These are phyloP conservation scores for Plodia interpunctella DNA, from an alignment of 1,140 invertebrate genomes.

Conservation along the genomic window DNA sequence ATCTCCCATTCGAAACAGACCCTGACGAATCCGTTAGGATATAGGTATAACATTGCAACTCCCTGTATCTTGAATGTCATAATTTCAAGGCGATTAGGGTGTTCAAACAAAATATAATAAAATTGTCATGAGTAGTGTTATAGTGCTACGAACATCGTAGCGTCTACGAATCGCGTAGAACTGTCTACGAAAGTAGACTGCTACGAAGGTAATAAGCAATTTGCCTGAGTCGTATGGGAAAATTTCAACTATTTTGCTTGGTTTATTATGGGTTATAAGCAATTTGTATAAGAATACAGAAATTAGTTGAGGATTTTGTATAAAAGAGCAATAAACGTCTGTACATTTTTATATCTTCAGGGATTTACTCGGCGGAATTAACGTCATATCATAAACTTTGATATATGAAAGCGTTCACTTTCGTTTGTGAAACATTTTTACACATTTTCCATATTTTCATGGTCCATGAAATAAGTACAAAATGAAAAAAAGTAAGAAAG, in stretches of 20 bases:
- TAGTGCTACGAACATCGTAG: neutral
- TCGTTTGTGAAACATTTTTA: neutral
- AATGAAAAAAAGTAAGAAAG: neutral
- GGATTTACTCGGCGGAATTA: neutral
- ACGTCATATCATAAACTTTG: neutral
- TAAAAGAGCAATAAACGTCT: no score
- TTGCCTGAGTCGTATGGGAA: no score
- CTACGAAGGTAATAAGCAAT: neutral
- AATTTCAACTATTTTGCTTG: no score
- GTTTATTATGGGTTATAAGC: no score
- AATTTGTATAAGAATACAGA: no score
- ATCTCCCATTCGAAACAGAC: no score
- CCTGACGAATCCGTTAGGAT: no score
- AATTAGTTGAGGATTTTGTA: no score
- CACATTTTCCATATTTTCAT: neutral
- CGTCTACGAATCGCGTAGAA: neutral
- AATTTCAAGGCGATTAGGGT: neutral
- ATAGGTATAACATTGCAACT: no score
- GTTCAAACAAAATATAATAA: neutral
- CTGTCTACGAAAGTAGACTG: neutral
- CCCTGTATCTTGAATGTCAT: no score
- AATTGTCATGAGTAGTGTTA: no score
- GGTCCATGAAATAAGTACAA: neutral
- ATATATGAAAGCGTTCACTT: neutral
- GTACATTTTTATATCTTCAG: no score